Percentiles rank a stretch among this genome's conserved stretches.
Conservation (phyloP, 2,113 vertebrate genomes). For the Columba livia region DNA sequence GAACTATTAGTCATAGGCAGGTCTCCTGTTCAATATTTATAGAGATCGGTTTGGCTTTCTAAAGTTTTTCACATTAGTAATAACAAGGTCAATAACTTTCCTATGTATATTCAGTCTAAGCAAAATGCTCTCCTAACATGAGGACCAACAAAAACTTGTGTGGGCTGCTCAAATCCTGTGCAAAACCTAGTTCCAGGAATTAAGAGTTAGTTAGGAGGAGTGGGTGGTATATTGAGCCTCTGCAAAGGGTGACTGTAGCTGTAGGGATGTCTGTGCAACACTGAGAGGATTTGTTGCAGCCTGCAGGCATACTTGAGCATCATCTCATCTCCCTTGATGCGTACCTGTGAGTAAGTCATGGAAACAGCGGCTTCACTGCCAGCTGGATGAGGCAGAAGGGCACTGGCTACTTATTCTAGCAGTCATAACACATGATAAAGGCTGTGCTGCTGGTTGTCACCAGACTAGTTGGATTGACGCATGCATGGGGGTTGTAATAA, state of each 20-base stretch:
- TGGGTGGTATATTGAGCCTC: neutral
- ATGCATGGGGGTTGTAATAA: accelerated
- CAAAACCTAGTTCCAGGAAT: neutral
- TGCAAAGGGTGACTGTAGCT: neutral
- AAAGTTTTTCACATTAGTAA: neutral
- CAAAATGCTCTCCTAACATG: neutral
- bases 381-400: neutral
- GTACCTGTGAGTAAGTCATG: neutral
- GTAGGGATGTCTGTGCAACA: neutral
- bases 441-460: neutral
- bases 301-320: neutral
- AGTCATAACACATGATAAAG: neutral
- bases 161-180: conserved; percentile 3
- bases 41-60: neutral
- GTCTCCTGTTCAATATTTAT: conserved; percentile 9
- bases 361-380: neutral
- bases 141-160: neutral
- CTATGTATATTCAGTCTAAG: neutral
- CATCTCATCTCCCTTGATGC: neutral
- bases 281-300: neutral
- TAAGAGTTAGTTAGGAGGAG: neutral
- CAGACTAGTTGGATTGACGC: neutral
- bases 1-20: neutral
- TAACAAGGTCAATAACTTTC: conserved; percentile 8
- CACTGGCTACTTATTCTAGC: neutral